These are phyloP conservation scores for Camelus dromedarius DNA, from an alignment of 2,113 vertebrate genomes.

Conservation along the genomic window DNA sequence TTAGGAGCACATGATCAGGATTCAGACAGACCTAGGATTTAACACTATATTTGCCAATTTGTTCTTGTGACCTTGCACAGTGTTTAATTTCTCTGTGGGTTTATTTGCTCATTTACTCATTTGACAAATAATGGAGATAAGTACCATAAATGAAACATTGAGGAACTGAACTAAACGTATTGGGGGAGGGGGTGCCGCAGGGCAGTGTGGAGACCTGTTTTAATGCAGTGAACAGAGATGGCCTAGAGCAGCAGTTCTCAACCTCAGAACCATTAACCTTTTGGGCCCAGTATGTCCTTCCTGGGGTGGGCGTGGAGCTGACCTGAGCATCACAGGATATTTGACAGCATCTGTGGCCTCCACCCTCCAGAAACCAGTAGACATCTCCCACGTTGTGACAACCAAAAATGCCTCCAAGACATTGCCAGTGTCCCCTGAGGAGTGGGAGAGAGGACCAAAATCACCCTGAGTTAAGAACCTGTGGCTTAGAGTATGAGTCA, in stretches of 20 bases:
- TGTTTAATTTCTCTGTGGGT: background rate
- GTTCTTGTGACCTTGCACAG: background rate
- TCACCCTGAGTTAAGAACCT: background rate
- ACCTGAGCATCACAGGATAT: background rate
- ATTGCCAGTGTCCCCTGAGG: background rate
- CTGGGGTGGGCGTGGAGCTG: background rate
- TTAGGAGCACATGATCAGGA: background rate
- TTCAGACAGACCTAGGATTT: background rate
- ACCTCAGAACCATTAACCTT: background rate
- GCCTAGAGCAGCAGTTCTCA: background rate
- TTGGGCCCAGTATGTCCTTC: accelerated
- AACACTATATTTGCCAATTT: background rate
- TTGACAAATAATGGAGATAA: background rate
- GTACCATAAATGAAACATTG: background rate
- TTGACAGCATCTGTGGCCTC: background rate
- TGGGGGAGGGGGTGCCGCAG: too few species aligned
- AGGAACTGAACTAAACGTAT: background rate
- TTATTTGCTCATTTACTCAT: background rate
- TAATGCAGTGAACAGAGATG: background rate
- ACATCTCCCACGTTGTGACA: background rate
- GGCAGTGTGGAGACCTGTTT: background rate
- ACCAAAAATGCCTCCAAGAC: background rate
- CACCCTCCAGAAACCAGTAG: too few species aligned
- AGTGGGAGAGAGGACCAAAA: background rate
- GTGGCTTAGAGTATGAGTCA: background rate